Base-by-base conservation (phyloP, 2,888 invertebrate genomes). In the Scelioninae gen. 1 region DNA sequence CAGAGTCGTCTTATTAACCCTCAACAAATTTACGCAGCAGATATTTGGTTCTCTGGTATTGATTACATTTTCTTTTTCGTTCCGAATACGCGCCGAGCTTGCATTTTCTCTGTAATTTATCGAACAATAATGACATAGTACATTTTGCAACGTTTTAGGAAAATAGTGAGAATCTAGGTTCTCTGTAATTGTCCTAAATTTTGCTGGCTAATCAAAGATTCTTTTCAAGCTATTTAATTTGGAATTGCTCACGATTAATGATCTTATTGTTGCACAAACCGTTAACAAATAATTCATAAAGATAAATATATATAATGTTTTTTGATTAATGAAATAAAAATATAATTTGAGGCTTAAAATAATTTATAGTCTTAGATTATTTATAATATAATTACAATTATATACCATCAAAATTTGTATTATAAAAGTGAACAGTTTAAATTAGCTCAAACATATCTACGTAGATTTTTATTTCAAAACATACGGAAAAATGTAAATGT, bases 1-100 rank as follows among this genome's bases (percentile, higher is more conserved):
- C 60, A 13, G 53, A 69, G 69, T 69, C 62, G 71, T 65, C 71
- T 71, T 78, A 78, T 78, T 71, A 77, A 78, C 63, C 71, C 47
- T 71, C 63, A 58, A 78, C 58, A 71, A 78, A 78, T 78, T 71
- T 65, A 78, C 71, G 49, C 63, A 69, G 63, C 15, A 43, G 71
- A 71, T 69, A 71, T 78, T 78, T 78, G 56, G 55, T 51, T 58
- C 32, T 45, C 49, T 43, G 45, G 77, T 78, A 78, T 78, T 71
- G 78, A 78, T 78, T 78, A 47, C 65, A 45, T 16, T 69, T 65
- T 63, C 55, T 29, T 77, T 72, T 72, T 62, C 65, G 16, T 8
- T 40, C 13, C 34, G 11, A 63, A 55, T 38, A 45, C 38, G n/a
- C 40, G 29, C 47, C 38, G 9, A 40, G 47, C 45, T 43, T 31